Evolutionary conservation across 2,888 invertebrate genomes (phyloP).

Genomic region (Microctonus hyperodae): DNA sequence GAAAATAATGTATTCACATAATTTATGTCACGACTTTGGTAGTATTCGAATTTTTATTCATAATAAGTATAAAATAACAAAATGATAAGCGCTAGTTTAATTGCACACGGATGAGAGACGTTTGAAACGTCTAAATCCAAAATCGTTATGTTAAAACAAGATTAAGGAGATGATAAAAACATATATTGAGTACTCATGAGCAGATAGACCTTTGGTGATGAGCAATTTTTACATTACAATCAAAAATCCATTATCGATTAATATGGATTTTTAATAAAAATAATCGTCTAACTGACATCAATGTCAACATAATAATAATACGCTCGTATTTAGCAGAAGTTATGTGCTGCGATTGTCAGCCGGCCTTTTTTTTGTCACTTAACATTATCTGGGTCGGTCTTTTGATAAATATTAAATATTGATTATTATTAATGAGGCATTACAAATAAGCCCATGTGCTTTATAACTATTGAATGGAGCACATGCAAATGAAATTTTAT

Average conservation of each 20-base stretch:
- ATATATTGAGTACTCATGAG: background rate
- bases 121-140: background rate
- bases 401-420: background rate
- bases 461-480: background rate
- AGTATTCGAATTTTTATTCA: constrained; percentile 17
- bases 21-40: constrained; percentile 33
- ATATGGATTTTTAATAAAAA: background rate
- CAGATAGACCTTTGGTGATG: background rate
- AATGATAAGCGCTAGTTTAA: background rate
- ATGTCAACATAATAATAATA: background rate
- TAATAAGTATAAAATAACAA: background rate
- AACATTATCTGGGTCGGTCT: background rate
- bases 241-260: background rate
- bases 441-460: background rate
- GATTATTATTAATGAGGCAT: background rate
- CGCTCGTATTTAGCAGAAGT: background rate
- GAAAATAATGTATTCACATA: background rate
- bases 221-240: background rate
- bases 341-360: background rate
- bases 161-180: background rate
- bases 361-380: background rate
- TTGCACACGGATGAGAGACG: background rate
- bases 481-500: background rate
- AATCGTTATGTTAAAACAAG: background rate
- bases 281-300: background rate